These are phyloP conservation scores for Delphinus delphis DNA, from an alignment of 2,113 vertebrate species.

Conservation along the genomic window DNA sequence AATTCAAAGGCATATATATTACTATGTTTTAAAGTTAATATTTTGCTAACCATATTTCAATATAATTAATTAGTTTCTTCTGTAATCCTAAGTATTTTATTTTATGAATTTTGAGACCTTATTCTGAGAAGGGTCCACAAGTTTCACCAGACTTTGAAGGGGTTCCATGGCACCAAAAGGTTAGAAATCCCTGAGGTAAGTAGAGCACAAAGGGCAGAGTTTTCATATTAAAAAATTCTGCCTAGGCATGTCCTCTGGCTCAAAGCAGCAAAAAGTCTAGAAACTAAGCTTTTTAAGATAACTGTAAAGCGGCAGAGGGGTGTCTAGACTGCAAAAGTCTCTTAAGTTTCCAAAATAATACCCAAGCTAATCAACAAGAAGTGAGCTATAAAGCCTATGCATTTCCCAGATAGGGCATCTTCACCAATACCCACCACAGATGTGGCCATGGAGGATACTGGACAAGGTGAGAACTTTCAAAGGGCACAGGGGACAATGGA, in stretches of 20 bases:
- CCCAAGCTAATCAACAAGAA: background rate
- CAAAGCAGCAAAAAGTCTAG: background rate
- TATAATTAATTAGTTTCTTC: background rate
- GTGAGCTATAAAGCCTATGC: background rate
- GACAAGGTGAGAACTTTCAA: background rate
- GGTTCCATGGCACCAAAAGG: background rate
- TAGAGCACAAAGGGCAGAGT: background rate
- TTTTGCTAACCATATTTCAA: background rate
- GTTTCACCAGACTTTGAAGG: background rate
- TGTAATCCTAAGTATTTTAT: background rate
- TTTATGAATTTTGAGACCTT: conserved; percentile 9
- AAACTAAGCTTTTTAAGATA: conserved; percentile 2
- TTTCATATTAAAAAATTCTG: background rate
- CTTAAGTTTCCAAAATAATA: conserved; percentile 5
- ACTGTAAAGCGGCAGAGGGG: background rate
- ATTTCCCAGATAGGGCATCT: conserved; percentile 1
- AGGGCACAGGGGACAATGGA: background rate
- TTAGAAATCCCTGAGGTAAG: background rate
- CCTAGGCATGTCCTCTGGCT: background rate
- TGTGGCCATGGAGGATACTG: background rate
- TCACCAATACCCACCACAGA: background rate
- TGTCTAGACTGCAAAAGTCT: background rate
- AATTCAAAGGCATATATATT: background rate
- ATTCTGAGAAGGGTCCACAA: background rate
- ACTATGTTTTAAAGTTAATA: background rate